Base-by-base conservation (phyloP, 92 coral and sea anemone genomes). In the Porites rus region DNA sequence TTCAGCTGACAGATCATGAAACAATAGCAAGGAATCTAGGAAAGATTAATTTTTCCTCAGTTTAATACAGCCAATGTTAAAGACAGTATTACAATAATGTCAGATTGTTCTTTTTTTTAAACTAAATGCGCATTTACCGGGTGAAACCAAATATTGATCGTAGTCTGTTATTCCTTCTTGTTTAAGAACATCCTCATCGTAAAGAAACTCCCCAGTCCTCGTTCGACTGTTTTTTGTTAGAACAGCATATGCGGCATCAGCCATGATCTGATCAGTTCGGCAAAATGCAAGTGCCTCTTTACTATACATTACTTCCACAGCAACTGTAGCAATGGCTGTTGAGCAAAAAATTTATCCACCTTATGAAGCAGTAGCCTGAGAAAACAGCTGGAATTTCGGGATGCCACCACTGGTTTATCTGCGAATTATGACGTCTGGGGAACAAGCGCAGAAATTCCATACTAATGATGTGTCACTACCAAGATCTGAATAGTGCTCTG, bases 181-280 rank as follows among this genome's bases (percentile, higher is more conserved):
- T 51, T 69, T 89, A 20, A 97, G 86, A 13, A 95, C 93, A 53
- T 93, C 98, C 66, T 97, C 99, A 74, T 96, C 99, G 82, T 93
- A 88, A 51, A 96, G 86, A 77, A 93, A 94, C 89, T 96, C 98
- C 31, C 99, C 99, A 22, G 99, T 96, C 75, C 93, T 88, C 0
- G 96, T 90, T 69, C 87, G 92, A 78, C 99, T 94, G 89, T 96
- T 95, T 74, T 96, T 79, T 77, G 99, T 94, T 19, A 96, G 80
- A 54, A 96, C 79, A 67, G 92, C 95, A 75, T 96, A 96, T 31
- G 98, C 99, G 6, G 99, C 99, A 54, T 96, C 99, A 10, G 98
- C 94, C 94, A 96, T 86, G 92, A 94, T 91, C 50, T 93, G 93
- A 11, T 80, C 87, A 6, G 92, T 93, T 70, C 99, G 99, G 74